Percentiles rank a stretch among this genome's conserved stretches.
These are phyloP conservation scores for Oncorhynchus kisutch DNA, from an alignment of 2,113 vertebrate species.

Conservation along the genomic window DNA sequence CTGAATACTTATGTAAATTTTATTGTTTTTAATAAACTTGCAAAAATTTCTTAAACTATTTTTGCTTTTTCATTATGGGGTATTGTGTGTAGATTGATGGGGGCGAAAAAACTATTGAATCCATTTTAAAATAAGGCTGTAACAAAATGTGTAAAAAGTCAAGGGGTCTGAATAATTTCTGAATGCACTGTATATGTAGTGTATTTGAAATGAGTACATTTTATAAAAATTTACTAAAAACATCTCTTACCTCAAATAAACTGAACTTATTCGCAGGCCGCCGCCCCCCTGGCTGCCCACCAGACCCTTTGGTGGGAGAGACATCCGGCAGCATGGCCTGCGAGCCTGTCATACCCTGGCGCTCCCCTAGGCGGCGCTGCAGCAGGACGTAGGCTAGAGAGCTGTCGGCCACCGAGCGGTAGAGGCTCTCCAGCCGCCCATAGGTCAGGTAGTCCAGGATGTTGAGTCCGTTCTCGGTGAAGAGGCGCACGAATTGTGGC, in stretches of 20 bases:
- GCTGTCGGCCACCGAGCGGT: constrained; percentile 68
- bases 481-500: constrained; percentile 85
- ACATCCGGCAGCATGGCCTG: not conserved
- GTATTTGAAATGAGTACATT: too few relatives aligned
- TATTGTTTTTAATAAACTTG: too few relatives aligned
- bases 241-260: constrained; percentile 69
- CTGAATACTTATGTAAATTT: too few relatives aligned
- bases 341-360: constrained; percentile 23
- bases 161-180: too few relatives aligned
- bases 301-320: constrained; percentile 1
- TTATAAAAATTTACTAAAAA: too few relatives aligned
- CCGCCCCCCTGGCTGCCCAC: not conserved
- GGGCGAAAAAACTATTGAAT: too few relatives aligned
- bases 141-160: too few relatives aligned
- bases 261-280: constrained; percentile 33
- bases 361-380: constrained; percentile 59
- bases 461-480: constrained; percentile 83
- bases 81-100: too few relatives aligned
- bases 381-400: constrained; percentile 72
- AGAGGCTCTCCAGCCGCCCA: constrained; percentile 75
- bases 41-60: too few relatives aligned
- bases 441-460: constrained; percentile 81
- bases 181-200: too few relatives aligned
- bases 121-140: too few relatives aligned
- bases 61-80: too few relatives aligned